Evolutionary conservation across 1,140 invertebrate genomes (phyloP), one percentile per base, ranked within the genome.

Genomic region (Bursaphelenchus mucronatus): DNA sequence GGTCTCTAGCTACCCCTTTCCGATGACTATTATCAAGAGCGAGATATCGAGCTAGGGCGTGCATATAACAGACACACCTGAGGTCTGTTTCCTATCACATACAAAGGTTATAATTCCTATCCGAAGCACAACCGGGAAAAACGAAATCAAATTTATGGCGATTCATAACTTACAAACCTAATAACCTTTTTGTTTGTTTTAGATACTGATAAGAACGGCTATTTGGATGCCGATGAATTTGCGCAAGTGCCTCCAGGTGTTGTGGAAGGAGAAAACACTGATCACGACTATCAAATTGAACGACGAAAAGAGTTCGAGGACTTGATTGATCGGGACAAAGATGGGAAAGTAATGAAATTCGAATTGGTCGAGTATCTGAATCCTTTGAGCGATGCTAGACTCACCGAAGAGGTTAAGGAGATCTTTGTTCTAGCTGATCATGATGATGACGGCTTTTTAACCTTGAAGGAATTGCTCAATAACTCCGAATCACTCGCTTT

Each of bases 371-470:
- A 44, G 19, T 70, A 67, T 50, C 47, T 70, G 15, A 51, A 70
- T 54, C 69, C 69, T 8, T 11, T 21, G 40, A 70, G 72, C 57
- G n/a, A 10, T 55, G 19, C 21, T 21, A 50, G 11, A 15, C 19
- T 40, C n/a, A 49, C 10, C 15, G 8, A 56, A 46, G 13, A 66
- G 45, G 64, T 64, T 7, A 11, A n/a, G 15, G 69, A 70, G 30
- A 71, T 70, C 54, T 46, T 70, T 40, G 56, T 46, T 17, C 52
- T 70, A 13, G 69, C 70, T 40, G 69, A 70, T 59, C n/a, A 8
- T 11, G 50, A 70, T 45, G 40, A 45, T 13, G 69, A 70, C 45
- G 51, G 40, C n/a, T 13, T 47, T 11, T 30, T 70, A 11, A 70
- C 66, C 7, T 50, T 70, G n/a, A 15, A 69, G 8, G 69, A 70